Evolutionary conservation across 2,113 vertebrate species (phyloP).

Genomic region (Scalopus aquaticus): DNA sequence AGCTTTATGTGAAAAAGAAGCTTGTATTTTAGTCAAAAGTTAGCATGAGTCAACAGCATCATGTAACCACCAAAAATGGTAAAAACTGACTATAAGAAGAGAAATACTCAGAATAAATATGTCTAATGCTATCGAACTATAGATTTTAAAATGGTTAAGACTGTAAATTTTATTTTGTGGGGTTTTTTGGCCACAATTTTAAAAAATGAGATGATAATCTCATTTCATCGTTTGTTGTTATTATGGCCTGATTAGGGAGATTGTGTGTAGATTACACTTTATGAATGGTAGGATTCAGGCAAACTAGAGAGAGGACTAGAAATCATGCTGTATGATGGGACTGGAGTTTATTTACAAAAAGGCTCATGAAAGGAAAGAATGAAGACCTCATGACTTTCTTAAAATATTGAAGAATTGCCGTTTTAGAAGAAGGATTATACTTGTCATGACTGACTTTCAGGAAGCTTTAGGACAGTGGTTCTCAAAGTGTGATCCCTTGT

Average conservation of each 20-base stretch:
- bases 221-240: background rate
- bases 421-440: background rate
- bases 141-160: background rate
- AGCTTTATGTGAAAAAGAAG: background rate
- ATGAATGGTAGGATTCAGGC: background rate
- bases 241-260: background rate
- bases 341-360: background rate
- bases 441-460: background rate
- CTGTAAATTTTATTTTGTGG: background rate
- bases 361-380: background rate
- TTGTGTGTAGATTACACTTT: conserved; percentile 1
- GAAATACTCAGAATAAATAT: conserved; percentile 1
- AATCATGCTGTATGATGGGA: background rate
- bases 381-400: background rate
- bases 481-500: background rate
- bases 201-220: background rate
- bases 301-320: conserved; percentile 21
- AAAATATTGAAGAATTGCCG: conserved; percentile 13
- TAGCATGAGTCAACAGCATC: background rate
- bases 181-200: background rate
- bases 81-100: background rate
- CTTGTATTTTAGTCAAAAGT: background rate
- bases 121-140: background rate
- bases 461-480: background rate
- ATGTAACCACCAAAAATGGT: background rate